These are phyloP conservation scores for Rousettus leschenaultii DNA, from an alignment of 2,113 vertebrate species.

Conservation along the genomic window DNA sequence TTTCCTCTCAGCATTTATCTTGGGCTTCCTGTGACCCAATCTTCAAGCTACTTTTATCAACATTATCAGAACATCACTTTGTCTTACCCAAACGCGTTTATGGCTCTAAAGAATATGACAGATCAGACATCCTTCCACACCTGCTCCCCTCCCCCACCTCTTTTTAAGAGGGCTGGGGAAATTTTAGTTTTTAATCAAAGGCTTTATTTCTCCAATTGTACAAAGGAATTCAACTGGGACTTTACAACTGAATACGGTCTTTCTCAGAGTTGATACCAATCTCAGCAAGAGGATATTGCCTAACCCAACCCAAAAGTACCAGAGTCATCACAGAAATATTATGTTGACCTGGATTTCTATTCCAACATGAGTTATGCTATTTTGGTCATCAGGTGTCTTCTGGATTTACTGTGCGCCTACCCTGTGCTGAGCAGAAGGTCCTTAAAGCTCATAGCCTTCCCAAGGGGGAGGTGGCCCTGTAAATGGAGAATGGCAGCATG, in stretches of 20 bases:
- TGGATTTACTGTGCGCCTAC: not conserved
- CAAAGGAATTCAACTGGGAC: constrained; percentile 68
- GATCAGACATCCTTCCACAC: constrained; percentile 66
- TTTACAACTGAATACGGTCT: constrained; percentile 71
- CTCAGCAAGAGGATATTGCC: constrained; percentile 77
- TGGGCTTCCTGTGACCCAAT: constrained; percentile 75
- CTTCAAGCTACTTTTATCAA: constrained; percentile 68
- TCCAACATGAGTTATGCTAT: not conserved
- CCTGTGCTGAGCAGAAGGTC: not conserved
- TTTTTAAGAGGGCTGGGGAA: constrained; percentile 65
- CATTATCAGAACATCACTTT: constrained; percentile 72
- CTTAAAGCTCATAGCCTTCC: not conserved
- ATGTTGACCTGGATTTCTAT: not conserved
- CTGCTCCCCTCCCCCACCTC: constrained; percentile 64
- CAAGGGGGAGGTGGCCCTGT: not conserved
- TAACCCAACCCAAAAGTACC: constrained; percentile 55
- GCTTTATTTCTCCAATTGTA: constrained; percentile 62
- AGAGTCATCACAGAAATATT: constrained; percentile 33
- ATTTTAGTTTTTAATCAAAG: constrained; percentile 75
- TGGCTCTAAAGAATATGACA: constrained; percentile 56
- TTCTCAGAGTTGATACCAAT: constrained; percentile 69
- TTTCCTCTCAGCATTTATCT: constrained; percentile 72
- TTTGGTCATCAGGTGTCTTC: not conserved
- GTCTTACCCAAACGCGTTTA: constrained; percentile 51
- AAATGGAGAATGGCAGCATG: not conserved